phyloP scores from a whole-genome alignment of 2,113 vertebrate species.

The Lanius collurio region DNA sequence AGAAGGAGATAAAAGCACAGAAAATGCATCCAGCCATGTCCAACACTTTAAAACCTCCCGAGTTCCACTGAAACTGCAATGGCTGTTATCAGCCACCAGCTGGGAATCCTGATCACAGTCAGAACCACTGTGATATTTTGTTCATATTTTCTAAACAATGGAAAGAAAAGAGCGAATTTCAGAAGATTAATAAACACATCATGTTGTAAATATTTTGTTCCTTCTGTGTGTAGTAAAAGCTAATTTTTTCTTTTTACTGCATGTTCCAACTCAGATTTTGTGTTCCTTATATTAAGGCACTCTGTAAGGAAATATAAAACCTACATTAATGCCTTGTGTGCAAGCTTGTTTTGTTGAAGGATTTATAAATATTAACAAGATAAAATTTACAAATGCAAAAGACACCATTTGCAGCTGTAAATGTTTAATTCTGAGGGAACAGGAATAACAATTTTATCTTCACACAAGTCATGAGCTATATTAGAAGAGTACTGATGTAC shows the following conservation, averaged over 20 bases:
- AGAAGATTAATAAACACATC: not conserved
- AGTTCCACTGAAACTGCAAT: not conserved
- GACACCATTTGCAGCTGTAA: constrained; percentile 12
- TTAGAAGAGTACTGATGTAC: not conserved
- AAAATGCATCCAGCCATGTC: not conserved
- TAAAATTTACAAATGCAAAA: constrained; percentile 5
- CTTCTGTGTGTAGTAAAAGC: not conserved
- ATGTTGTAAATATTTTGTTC: not conserved
- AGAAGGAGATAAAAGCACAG: not conserved
- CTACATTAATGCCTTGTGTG: not conserved
- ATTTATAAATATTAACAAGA: constrained; percentile 43
- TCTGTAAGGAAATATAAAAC: not conserved
- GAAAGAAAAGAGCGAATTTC: not conserved
- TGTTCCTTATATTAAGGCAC: not conserved
- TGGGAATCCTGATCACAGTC: not conserved
- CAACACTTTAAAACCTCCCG: not conserved
- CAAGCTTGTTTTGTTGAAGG: not conserved
- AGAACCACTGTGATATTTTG: not conserved
- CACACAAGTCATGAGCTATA: not conserved
- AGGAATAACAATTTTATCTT: not conserved
- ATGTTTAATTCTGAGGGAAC: constrained; percentile 21
- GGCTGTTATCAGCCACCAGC: not conserved
- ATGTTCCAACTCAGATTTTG: not conserved
- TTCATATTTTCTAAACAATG: not conserved
- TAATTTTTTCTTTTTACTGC: not conserved